Conservation (phyloP, 1,140 invertebrate genomes). For the Drosophila funebris region DNA sequence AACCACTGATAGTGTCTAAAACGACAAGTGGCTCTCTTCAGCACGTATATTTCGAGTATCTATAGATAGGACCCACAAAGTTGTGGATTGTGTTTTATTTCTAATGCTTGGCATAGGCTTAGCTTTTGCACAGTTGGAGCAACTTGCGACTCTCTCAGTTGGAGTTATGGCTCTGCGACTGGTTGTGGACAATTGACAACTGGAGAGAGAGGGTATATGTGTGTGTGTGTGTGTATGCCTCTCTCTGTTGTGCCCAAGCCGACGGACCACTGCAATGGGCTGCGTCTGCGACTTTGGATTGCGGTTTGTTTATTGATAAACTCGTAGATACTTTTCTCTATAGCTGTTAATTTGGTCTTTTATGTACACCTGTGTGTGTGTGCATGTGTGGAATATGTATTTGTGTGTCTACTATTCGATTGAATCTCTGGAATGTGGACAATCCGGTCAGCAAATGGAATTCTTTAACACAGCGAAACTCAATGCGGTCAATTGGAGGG, state of each 20-base stretch:
- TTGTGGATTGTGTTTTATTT: slow-evolving; percentile 57
- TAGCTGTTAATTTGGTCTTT: slow-evolving; percentile 74
- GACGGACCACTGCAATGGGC: slow-evolving; percentile 44
- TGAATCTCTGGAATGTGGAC: slow-evolving; percentile 78
- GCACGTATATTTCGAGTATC: slow-evolving; percentile 2
- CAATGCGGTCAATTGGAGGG: slow-evolving; percentile 48
- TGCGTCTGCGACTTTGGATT: slow-evolving; percentile 40
- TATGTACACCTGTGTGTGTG: slow-evolving; percentile 41
- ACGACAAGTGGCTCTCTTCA: slow-evolving; percentile 6
- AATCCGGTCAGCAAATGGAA: slow-evolving; percentile 76
- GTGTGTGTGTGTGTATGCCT: background rate
- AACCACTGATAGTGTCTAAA: slow-evolving; percentile 37
- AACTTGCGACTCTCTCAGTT: slow-evolving; percentile 25
- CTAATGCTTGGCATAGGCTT: slow-evolving; percentile 36
- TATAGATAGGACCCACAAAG: slow-evolving; percentile 23
- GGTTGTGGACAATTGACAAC: slow-evolving; percentile 48
- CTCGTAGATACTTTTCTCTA: slow-evolving; percentile 65
- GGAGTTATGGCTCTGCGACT: slow-evolving; percentile 25
- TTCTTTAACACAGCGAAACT: slow-evolving; percentile 64
- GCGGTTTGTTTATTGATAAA: slow-evolving; percentile 72
- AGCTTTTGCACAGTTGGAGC: slow-evolving; percentile 27
- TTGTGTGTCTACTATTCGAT: slow-evolving; percentile 60
- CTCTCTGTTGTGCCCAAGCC: slow-evolving; percentile 32
- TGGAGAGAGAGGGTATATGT: slow-evolving; percentile 13
- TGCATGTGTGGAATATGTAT: slow-evolving; percentile 14